phyloP scores from a whole-genome alignment of 2,888 invertebrate genomes.

The Andrena camellia region DNA sequence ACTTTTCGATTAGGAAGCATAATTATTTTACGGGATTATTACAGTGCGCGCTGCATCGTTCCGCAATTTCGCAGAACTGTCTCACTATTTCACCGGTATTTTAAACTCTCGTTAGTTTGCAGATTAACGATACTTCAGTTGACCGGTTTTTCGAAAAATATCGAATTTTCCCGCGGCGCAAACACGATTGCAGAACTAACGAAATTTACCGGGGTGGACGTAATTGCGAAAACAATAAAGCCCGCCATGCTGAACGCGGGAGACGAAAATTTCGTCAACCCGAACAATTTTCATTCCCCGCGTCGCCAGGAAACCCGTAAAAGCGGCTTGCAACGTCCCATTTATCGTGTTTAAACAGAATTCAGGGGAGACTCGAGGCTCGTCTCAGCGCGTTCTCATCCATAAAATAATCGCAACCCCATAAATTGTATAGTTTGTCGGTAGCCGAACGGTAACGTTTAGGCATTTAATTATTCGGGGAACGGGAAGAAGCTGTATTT shows the following conservation, averaged over 20 bases:
- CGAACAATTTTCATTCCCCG: conserved; percentile 27
- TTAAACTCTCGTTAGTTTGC: not conserved
- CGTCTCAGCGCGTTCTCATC: not conserved
- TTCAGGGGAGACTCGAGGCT: conserved; percentile 4
- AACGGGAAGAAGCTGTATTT: not conserved
- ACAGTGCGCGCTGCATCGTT: too few species aligned
- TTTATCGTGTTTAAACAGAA: conserved; percentile 34
- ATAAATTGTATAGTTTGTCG: conserved; percentile 10
- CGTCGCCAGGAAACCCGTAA: conserved; percentile 1
- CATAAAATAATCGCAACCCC: conserved; percentile 24
- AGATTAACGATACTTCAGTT: conserved; percentile 21
- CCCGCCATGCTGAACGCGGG: not conserved
- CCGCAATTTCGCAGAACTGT: not conserved
- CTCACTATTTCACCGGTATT: not conserved
- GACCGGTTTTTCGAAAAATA: conserved; percentile 34
- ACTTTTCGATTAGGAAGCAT: too few species aligned
- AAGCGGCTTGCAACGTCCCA: conserved; percentile 13
- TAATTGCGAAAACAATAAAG: conserved; percentile 38
- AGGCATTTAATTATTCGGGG: not conserved
- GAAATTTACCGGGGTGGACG: conserved; percentile 23
- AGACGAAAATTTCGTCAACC: conserved; percentile 33
- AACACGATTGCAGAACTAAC: conserved; percentile 24
- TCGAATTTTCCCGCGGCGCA: conserved; percentile 2
- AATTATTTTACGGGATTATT: too few species aligned
- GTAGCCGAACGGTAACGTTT: not conserved